Conservation (phyloP, 2,888 invertebrate genomes). For the Caenorhabditis sulstoni region DNA sequence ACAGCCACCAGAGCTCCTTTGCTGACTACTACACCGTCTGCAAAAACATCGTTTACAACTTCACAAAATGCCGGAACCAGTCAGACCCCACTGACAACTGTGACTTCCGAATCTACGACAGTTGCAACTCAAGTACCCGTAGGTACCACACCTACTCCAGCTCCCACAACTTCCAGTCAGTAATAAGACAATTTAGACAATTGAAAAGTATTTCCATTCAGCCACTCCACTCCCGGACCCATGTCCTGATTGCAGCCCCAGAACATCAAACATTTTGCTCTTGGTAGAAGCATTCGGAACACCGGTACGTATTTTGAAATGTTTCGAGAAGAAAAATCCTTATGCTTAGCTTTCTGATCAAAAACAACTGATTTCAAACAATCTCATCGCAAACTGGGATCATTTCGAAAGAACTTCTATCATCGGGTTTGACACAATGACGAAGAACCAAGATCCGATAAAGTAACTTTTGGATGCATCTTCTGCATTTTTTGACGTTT, state of each 20-base stretch:
- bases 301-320: conserved; percentile 4
- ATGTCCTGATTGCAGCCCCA: conserved; percentile 60
- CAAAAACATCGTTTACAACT: background rate
- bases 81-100: background rate
- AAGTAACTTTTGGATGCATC: conserved; percentile 7
- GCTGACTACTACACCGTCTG: background rate
- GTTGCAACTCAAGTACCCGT: background rate
- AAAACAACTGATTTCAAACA: conserved; percentile 9
- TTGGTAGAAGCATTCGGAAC: conserved; percentile 41
- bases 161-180: background rate
- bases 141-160: conserved; percentile 2
- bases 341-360: conserved; percentile 23
- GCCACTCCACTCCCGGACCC: conserved; percentile 11
- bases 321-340: no score
- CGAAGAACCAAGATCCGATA: conserved; percentile 13
- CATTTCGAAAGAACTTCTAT: conserved; percentile 55
- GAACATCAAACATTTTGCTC: conserved; percentile 50
- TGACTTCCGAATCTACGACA: background rate
- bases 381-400: conserved; percentile 44
- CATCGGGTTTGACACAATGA: conserved; percentile 44
- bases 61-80: background rate
- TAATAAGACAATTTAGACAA: background rate
- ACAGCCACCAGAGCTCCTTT: conserved; percentile 24
- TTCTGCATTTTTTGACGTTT: background rate
- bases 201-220: no score